Evolutionary conservation across 2,888 invertebrate species (phyloP).

Genomic region (Drosophila nigricruria): DNA sequence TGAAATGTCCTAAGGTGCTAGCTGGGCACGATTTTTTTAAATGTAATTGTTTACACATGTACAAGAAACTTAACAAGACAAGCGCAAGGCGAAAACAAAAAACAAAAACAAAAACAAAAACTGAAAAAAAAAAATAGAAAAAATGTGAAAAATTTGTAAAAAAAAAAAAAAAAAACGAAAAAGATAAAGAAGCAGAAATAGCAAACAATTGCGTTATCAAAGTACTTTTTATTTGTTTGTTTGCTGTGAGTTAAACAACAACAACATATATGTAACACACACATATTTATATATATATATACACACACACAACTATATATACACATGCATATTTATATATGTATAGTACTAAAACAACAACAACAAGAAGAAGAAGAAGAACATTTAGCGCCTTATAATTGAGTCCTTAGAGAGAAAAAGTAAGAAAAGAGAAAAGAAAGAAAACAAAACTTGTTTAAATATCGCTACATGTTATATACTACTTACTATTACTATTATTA

Average conservation of each 20-base stretch:
- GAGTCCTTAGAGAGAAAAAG: conserved; percentile 66
- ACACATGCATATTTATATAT: conserved; percentile 15
- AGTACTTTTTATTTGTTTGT: conserved; percentile 28
- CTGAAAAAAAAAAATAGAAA: conserved; percentile 5
- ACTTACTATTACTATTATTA: conserved; percentile 37
- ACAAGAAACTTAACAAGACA: conserved; percentile 33
- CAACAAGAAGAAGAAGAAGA: conserved; percentile 10
- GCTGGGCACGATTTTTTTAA: conserved; percentile 46
- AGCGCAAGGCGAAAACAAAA: conserved; percentile 1
- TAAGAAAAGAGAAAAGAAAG: conserved; percentile 8
- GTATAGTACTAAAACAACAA: conserved; percentile 15
- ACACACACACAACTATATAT: conserved; percentile 28
- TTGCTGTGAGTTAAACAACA: conserved; percentile 38
- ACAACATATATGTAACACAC: conserved; percentile 28
- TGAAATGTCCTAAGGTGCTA: conserved; percentile 44
- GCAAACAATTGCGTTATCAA: conserved; percentile 15
- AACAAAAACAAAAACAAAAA: neutral
- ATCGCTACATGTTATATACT: conserved; percentile 49
- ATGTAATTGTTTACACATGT: conserved; percentile 37
- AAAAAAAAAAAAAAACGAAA: conserved; percentile 4
- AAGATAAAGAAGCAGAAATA: conserved; percentile 8
- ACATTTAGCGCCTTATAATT: conserved; percentile 72
- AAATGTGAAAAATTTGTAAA: conserved; percentile 7
- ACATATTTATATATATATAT: conserved; percentile 27
- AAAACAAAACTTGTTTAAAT: conserved; percentile 51